phyloP scores from a whole-genome alignment of 2,113 vertebrate genomes.

The Hepsetus odoe region DNA sequence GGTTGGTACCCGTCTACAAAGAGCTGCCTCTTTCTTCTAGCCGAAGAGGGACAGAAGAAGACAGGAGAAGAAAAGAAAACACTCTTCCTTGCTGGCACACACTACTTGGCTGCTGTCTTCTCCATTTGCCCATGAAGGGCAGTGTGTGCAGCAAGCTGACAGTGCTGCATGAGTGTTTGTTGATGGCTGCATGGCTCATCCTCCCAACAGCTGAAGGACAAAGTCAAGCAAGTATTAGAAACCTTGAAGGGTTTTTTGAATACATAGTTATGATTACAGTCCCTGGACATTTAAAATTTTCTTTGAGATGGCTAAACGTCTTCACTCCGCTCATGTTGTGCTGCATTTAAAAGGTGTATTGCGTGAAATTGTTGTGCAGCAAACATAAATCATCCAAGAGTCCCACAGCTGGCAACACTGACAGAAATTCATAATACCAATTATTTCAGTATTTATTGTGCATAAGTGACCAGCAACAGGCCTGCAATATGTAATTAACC shows the following conservation, averaged over 20 bases:
- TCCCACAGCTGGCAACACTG: background rate
- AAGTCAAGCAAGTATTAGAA: constrained; percentile 48
- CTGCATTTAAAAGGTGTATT: background rate
- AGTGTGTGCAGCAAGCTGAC: constrained; percentile 30
- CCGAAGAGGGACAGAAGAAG: background rate
- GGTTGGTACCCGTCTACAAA: constrained; percentile 68
- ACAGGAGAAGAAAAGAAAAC: background rate
- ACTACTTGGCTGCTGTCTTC: background rate
- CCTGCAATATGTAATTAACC: background rate
- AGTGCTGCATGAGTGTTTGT: constrained; percentile 44
- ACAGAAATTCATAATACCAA: background rate
- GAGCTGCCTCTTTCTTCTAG: constrained; percentile 62
- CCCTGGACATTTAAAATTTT: background rate
- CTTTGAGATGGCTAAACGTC: too few species aligned
- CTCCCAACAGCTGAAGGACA: constrained; percentile 42
- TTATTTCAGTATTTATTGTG: background rate
- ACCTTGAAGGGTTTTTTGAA: constrained; percentile 46
- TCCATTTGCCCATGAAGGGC: background rate
- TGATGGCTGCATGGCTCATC: constrained; percentile 54
- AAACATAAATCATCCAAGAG: background rate
- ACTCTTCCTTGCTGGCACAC: background rate
- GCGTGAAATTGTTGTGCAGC: too few species aligned
- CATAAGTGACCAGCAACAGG: background rate
- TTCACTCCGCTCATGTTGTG: background rate
- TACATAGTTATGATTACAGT: constrained; percentile 37